Base-by-base conservation (phyloP, 2,888 invertebrate species). In the Eupithecia pulchellata region DNA sequence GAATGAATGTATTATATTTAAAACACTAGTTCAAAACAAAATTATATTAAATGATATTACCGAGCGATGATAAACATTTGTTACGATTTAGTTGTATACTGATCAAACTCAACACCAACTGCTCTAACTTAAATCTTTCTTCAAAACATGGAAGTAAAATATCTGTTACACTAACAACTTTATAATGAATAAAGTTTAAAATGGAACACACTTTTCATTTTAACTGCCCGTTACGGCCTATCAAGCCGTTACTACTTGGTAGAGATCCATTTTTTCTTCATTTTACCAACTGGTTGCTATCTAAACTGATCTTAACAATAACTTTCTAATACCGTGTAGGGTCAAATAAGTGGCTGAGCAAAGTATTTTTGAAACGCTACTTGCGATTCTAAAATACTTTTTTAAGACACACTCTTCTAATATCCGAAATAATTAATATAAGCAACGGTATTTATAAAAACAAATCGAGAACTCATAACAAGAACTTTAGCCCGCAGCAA, bases 121-220 rank as follows among this genome's bases (percentile, higher is more conserved):
- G 73, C 34, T 81, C 79, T 82, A 83, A 84, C 84, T 84, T 83
- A 77, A 81, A 82, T 81, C 80, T 83, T 82, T 78, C 79, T 81
- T 80, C 81, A 83, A 84, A 85, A 85, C 84, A 84, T 84, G 81
- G 82, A 84, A 84, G 82, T 85, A 84, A 83, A 84, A 85, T 84
- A 83, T 84, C 85, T 82, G 83, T 83, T 84, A 82, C 82, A 85
- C 86, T 85, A 85, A 85, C 75, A 78, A 78, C 75, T 85, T 85
- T 81, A 78, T 86, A 86, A 86, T 86, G 84, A 86, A 86, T 86
- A 86, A 86, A 86, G 85, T 86, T 86, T 86, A 84, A 85, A 86
- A 84, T 82, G 85, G 85, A 84, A 86, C 85, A 84, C 85, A 86
- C 86, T 86, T 86, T 86, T 85, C 85, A 85, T 85, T 83, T 86